Conservation (phyloP, 2,888 invertebrate genomes). For the Boloria selene region DNA sequence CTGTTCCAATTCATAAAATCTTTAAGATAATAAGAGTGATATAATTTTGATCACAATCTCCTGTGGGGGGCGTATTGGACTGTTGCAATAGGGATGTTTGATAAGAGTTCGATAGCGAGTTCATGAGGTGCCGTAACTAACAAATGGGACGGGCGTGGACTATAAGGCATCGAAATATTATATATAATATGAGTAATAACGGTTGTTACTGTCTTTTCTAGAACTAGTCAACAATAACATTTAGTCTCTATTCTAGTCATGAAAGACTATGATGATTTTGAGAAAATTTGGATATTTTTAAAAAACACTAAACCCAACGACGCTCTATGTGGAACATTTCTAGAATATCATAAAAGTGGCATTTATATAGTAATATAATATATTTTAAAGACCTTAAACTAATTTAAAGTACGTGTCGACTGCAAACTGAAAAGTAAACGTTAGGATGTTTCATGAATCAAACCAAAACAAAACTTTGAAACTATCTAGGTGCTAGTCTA, state of each 20-base stretch:
- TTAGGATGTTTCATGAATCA: slow-evolving; percentile 34
- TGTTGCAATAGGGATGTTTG: neutral
- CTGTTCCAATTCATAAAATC: no score
- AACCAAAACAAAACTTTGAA: slow-evolving; percentile 44
- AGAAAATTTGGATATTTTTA: no score
- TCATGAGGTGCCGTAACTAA: slow-evolving; percentile 19
- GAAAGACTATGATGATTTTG: neutral
- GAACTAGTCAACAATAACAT: slow-evolving; percentile 4
- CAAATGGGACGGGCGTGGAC: slow-evolving; percentile 19
- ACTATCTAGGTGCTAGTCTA: slow-evolving; percentile 32
- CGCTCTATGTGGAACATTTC: neutral
- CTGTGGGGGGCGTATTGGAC: neutral
- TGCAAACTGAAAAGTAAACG: slow-evolving; percentile 25
- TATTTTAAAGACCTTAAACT: slow-evolving; percentile 16
- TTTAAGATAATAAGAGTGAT: no score
- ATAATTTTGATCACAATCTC: neutral
- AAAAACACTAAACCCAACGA: neutral
- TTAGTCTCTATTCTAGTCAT: neutral
- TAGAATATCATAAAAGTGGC: neutral
- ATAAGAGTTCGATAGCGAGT: slow-evolving; percentile 21
- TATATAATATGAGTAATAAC: slow-evolving; percentile 4
- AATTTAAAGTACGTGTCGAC: neutral
- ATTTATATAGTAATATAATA: neutral
- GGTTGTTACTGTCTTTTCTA: slow-evolving; percentile 4
- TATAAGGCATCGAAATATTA: slow-evolving; percentile 6